A percentile compares a stretch with the other conserved stretches of the same genome.
These are phyloP conservation scores for Rhynchotus rufescens DNA, from an alignment of 2,797 vertebrate genomes.

Conservation along the genomic window DNA sequence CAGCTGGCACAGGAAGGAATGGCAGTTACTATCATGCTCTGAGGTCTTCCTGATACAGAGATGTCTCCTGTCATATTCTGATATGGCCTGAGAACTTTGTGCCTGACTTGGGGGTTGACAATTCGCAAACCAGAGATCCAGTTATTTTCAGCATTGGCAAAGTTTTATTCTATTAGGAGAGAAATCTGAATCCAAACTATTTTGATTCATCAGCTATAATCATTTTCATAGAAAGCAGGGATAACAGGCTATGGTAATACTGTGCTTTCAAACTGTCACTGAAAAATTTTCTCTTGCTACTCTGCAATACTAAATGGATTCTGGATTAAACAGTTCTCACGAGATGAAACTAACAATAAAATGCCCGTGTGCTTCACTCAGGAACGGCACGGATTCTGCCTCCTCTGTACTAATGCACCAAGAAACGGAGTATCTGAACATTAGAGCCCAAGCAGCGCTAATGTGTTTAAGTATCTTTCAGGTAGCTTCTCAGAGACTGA, in stretches of 20 bases:
- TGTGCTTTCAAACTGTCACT: not conserved
- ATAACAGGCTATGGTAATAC: not conserved
- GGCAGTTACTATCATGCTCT: not conserved
- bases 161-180: not conserved
- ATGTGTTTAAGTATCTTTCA: not conserved
- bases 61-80: not conserved
- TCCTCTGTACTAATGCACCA: not conserved
- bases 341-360: not conserved
- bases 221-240: not conserved
- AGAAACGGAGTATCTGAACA: not conserved
- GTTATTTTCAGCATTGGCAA: conserved; percentile 16
- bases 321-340: not conserved
- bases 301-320: not conserved
- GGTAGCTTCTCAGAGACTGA: not conserved
- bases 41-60: not conserved
- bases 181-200: conserved; percentile 20
- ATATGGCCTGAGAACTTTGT: not conserved
- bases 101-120: not conserved
- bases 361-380: accelerated
- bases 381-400: not conserved
- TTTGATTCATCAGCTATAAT: not conserved
- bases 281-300: not conserved
- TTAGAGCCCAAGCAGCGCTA: not conserved
- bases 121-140: not conserved
- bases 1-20: not conserved